Evolutionary conservation across 2,113 vertebrate genomes (phyloP).

Genomic region (Phalacrocorax pelagicus): DNA sequence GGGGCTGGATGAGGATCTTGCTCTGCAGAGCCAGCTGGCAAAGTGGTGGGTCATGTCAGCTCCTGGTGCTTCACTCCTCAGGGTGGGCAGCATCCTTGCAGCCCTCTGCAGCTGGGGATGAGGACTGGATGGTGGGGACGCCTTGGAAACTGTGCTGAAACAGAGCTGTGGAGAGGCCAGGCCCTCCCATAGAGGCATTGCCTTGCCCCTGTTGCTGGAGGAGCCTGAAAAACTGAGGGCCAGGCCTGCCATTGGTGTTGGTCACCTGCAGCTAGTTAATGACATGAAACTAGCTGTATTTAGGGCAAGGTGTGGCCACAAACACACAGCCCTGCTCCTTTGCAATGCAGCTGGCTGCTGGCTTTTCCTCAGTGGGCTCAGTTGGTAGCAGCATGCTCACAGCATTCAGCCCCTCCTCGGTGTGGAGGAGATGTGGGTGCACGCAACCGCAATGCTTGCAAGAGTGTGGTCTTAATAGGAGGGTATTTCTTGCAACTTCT

Average conservation of each 20-base stretch:
- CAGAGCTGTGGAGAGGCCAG: not conserved
- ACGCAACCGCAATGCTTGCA: not conserved
- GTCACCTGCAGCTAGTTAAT: not conserved
- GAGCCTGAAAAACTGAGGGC: rapidly evolving
- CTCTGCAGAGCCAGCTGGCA: not conserved
- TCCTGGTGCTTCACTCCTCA: not conserved
- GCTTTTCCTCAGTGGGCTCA: not conserved
- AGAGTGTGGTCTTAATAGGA: not conserved
- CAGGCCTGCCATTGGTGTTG: not conserved
- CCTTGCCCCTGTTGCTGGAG: rapidly evolving
- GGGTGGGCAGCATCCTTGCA: rapidly evolving
- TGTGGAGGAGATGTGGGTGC: rapidly evolving
- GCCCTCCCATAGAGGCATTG: not conserved
- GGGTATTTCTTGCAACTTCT: not conserved
- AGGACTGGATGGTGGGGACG: not conserved
- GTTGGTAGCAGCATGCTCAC: not conserved
- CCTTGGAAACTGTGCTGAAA: not conserved
- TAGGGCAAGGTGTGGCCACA: not conserved
- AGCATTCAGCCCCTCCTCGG: not conserved
- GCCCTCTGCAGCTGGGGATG: not conserved
- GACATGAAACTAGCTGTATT: not conserved
- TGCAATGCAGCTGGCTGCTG: not conserved
- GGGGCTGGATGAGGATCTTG: not conserved
- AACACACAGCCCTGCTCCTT: not conserved
- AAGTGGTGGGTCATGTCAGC: not conserved